Evolutionary conservation across 2,113 vertebrate genomes (phyloP).

Genomic region (Progne subis): DNA sequence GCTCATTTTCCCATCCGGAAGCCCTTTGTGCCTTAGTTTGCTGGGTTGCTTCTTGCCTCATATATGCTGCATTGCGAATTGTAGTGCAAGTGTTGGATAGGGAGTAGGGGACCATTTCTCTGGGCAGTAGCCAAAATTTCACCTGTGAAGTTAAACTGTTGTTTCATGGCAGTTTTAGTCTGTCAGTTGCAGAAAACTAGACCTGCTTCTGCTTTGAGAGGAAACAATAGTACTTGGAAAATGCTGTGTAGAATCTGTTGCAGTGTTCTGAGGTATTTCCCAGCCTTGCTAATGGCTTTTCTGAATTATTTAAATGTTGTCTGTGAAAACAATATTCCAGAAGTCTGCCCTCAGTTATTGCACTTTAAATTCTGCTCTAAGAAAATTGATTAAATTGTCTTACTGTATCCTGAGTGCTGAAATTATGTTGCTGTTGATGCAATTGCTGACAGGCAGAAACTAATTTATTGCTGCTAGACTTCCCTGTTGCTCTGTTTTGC

Average conservation of each 20-base stretch:
- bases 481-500: background rate
- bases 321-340: background rate
- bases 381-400: background rate
- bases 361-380: background rate
- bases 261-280: background rate
- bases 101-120: background rate
- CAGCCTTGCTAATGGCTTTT: background rate
- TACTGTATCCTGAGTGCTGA: background rate
- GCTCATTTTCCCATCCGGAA: background rate
- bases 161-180: background rate
- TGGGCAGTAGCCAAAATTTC: background rate
- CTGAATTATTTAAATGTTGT: background rate
- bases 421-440: background rate
- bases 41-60: background rate
- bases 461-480: background rate
- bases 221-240: background rate
- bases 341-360: background rate
- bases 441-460: background rate
- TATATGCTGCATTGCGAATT: background rate
- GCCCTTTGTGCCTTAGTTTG: background rate
- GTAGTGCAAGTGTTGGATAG: background rate
- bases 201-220: background rate
- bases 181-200: background rate
- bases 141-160: background rate
- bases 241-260: background rate